Percentiles rank a stretch among this genome's conserved stretches.
Conservation (phyloP, 2,888 invertebrate species). For the Nomada fucata region DNA sequence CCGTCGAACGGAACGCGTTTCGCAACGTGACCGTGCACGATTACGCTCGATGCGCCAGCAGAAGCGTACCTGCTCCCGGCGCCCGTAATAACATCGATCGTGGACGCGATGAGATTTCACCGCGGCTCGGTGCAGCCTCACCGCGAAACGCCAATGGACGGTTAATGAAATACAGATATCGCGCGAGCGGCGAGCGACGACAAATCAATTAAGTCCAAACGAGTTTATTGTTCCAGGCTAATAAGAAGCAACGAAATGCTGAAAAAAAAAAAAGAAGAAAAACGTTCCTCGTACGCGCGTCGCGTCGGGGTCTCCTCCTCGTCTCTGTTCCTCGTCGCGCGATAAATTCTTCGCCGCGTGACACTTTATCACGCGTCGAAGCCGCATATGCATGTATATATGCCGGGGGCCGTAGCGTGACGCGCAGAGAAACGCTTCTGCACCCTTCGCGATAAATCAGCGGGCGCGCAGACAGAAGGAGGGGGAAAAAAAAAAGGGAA, state of each 20-base stretch:
- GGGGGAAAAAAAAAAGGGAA: neutral
- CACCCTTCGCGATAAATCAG: conserved; percentile 48
- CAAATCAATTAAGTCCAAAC: too few relatives aligned
- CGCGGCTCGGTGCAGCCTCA: too few relatives aligned
- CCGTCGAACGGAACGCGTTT: neutral
- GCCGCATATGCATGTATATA: conserved; percentile 20
- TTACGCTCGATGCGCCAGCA: too few relatives aligned
- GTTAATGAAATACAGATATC: too few relatives aligned
- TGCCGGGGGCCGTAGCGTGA: conserved; percentile 27
- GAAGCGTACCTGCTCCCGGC: too few relatives aligned
- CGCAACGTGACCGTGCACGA: neutral
- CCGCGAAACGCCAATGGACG: too few relatives aligned
- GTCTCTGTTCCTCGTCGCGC: neutral
- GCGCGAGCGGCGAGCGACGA: too few relatives aligned
- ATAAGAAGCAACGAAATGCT: neutral
- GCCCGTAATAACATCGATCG: too few relatives aligned
- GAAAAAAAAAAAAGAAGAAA: too few relatives aligned
- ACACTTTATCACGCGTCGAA: conserved; percentile 39
- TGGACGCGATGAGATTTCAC: too few relatives aligned
- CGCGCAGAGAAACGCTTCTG: conserved; percentile 47
- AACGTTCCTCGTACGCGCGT: neutral
- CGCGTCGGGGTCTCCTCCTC: neutral
- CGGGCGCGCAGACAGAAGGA: neutral
- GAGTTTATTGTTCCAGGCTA: too few relatives aligned
- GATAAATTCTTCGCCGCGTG: conserved; percentile 31